phyloP scores from a whole-genome alignment of 2,113 vertebrate species.

The Sebastes fasciatus region DNA sequence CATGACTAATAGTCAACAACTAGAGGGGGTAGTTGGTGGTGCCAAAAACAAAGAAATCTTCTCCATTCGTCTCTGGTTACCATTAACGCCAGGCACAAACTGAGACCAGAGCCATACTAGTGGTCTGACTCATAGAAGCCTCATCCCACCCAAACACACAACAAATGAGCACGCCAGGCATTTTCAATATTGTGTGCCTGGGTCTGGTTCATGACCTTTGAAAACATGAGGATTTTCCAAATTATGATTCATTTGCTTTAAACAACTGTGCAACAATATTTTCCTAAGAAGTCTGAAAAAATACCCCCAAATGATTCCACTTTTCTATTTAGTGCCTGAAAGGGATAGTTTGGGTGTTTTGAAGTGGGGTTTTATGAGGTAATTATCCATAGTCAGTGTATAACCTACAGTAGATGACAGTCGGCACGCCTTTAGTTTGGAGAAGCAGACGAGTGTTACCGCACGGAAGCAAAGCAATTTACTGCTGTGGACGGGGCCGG shows the following conservation, averaged over 20 bases:
- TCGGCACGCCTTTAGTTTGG: too few relatives aligned
- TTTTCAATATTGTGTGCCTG: background rate
- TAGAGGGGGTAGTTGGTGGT: slow-evolving; percentile 35
- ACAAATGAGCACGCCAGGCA: background rate
- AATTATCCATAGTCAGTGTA: too few relatives aligned
- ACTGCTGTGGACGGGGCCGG: too few relatives aligned
- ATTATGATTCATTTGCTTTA: slow-evolving; percentile 3
- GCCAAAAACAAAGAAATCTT: slow-evolving; percentile 42
- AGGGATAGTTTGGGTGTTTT: too few relatives aligned
- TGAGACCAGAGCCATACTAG: slow-evolving; percentile 16
- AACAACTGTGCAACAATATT: background rate
- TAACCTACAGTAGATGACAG: too few relatives aligned
- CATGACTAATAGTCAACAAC: slow-evolving; percentile 39
- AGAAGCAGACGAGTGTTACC: too few relatives aligned
- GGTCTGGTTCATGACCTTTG: slow-evolving; percentile 9
- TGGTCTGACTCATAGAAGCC: slow-evolving; percentile 36
- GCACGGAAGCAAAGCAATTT: too few relatives aligned
- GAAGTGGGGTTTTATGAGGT: too few relatives aligned
- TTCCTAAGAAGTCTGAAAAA: background rate
- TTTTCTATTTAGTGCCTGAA: background rate
- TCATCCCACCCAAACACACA: slow-evolving; percentile 12
- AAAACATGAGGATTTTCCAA: slow-evolving; percentile 6
- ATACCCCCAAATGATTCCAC: background rate
- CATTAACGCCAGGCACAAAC: slow-evolving; percentile 18
- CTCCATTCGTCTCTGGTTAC: slow-evolving; percentile 39